Conservation (phyloP, 2,888 invertebrate species). For the Malachius bipustulatus region DNA sequence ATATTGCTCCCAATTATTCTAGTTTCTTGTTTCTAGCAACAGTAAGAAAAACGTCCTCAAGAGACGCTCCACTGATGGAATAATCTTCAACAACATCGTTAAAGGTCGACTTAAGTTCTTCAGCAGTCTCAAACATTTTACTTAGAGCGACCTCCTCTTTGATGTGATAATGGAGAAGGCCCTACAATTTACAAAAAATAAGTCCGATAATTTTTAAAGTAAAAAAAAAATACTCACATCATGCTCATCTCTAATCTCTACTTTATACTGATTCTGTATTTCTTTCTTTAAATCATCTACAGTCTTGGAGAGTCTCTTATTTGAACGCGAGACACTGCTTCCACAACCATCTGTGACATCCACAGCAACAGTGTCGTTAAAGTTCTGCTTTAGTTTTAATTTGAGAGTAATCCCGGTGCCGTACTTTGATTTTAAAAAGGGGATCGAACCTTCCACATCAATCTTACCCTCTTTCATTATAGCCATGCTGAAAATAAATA, state of each 20-base stretch:
- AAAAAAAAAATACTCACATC: constrained; percentile 21
- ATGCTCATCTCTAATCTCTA: constrained; percentile 30
- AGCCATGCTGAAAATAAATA: constrained; percentile 49
- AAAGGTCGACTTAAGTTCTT: constrained; percentile 33
- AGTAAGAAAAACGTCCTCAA: constrained; percentile 67
- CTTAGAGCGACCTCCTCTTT: constrained; percentile 52
- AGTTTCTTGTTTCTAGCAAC: too few relatives aligned
- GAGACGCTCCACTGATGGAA: constrained; percentile 64
- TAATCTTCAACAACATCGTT: constrained; percentile 56
- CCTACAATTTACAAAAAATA: too few relatives aligned
- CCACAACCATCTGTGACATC: constrained; percentile 5
- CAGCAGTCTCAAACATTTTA: constrained; percentile 57
- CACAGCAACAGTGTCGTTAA: constrained; percentile 1
- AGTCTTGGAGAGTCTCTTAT: too few relatives aligned
- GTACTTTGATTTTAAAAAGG: constrained; percentile 63
- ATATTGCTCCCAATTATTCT: too few relatives aligned
- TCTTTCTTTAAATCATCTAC: constrained; percentile 18
- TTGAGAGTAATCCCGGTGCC: constrained; percentile 41
- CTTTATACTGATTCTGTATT: constrained; percentile 15
- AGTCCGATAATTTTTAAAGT: too few relatives aligned
- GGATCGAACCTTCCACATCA: constrained; percentile 61
- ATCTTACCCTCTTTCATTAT: constrained; percentile 75
- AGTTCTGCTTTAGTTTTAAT: constrained; percentile 30
- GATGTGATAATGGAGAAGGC: constrained; percentile 58
- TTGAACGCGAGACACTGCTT: too few relatives aligned